phyloP scores from a whole-genome alignment of 1,140 invertebrate genomes.

The Physella acuta region DNA sequence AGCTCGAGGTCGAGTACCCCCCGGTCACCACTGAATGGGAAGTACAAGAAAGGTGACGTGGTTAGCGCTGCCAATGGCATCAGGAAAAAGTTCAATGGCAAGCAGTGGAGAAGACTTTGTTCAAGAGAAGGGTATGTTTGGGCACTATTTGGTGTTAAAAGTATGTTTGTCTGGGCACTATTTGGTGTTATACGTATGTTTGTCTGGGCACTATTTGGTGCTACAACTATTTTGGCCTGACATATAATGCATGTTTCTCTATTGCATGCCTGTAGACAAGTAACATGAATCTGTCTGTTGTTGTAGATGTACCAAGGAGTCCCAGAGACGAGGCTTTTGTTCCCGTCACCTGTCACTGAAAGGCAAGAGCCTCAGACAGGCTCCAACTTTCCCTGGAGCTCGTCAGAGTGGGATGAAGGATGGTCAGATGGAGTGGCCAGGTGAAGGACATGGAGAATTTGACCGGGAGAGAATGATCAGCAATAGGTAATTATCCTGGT shows the following conservation, averaged over 20 bases:
- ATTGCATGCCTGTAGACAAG: too few species aligned
- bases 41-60: constrained; percentile 98
- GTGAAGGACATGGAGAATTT: constrained; percentile 79
- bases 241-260: too few species aligned
- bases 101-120: constrained; percentile 96
- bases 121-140: constrained; percentile 81
- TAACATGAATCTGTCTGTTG: too few species aligned
- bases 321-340: constrained; percentile 92
- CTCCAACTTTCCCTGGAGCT: constrained; percentile 41
- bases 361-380: constrained; percentile 64
- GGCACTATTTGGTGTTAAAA: too few species aligned
- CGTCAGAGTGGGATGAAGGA: constrained; percentile 60
- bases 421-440: constrained; percentile 73
- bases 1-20: constrained; percentile 57
- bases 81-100: constrained; percentile 98
- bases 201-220: too few species aligned
- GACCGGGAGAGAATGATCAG: constrained; percentile 65
- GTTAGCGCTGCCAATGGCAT: constrained; percentile 94
- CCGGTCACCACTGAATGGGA: constrained; percentile 73
- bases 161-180: too few species aligned
- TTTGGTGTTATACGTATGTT: too few species aligned
- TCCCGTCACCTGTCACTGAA: constrained; percentile 91
- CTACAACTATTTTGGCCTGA: too few species aligned
- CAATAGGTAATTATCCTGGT: too few species aligned
- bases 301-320: constrained; percentile 87